phyloP scores from a whole-genome alignment of 2,888 invertebrate species.

The Candidula unifasciata region DNA sequence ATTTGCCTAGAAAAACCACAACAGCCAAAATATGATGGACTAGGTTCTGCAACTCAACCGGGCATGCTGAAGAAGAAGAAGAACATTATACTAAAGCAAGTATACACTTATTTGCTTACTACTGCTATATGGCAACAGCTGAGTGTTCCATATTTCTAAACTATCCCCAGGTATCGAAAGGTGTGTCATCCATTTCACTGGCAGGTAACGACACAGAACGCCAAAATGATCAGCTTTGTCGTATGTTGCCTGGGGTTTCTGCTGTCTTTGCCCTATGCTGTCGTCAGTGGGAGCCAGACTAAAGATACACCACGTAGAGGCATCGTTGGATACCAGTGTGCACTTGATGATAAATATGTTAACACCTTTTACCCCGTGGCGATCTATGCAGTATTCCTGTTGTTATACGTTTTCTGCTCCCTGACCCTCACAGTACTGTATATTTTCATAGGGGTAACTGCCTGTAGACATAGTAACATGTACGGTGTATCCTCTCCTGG shows the following conservation, averaged over 20 bases:
- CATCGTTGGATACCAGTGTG: constrained; percentile 34
- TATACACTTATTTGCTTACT: no score
- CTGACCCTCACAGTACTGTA: constrained; percentile 23
- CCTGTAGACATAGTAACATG: constrained; percentile 37
- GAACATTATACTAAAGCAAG: no score
- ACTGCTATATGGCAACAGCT: background rate
- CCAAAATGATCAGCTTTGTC: constrained; percentile 25
- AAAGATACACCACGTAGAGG: constrained; percentile 12
- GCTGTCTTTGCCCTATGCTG: constrained; percentile 24
- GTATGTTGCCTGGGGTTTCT: background rate
- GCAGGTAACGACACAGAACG: constrained; percentile 6
- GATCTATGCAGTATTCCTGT: constrained; percentile 33
- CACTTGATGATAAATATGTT: constrained; percentile 4
- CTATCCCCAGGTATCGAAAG: constrained; percentile 21
- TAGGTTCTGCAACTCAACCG: no score
- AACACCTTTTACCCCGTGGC: constrained; percentile 36
- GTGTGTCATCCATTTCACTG: constrained; percentile 2
- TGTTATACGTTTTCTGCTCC: constrained; percentile 15
- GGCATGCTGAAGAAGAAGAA: no score
- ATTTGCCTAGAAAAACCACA: no score
- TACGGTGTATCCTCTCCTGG: background rate
- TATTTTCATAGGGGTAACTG: constrained; percentile 28
- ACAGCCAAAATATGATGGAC: no score
- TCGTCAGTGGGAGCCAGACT: constrained; percentile 38
- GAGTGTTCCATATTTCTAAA: background rate